Percentiles rank a stretch among this genome's conserved stretches.
These are phyloP conservation scores for Benthosema pterotum DNA, from an alignment of 2,797 vertebrate species.

Conservation along the genomic window DNA sequence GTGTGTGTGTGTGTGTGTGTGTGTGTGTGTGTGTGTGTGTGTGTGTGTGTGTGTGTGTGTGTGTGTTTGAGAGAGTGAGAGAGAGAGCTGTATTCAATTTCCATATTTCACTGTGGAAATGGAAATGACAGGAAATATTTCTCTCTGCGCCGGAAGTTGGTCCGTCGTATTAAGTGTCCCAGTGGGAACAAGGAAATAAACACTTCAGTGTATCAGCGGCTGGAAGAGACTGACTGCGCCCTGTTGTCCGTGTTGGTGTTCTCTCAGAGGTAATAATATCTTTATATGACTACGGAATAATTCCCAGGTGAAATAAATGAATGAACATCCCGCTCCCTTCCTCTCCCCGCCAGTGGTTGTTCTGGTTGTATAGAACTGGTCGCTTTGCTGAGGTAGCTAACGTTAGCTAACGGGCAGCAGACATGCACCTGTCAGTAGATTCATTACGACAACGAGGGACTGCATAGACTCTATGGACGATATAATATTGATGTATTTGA, in stretches of 20 bases:
- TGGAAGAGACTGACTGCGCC: slow-evolving; percentile 14
- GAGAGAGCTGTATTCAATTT: too few relatives aligned
- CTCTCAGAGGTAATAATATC: slow-evolving; percentile 31
- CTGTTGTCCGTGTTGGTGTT: slow-evolving; percentile 36
- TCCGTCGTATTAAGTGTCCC: slow-evolving; percentile 39
- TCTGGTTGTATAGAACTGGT: background rate
- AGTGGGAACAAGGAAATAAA: slow-evolving; percentile 12
- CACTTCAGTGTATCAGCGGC: slow-evolving; percentile 1
- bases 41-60: too few relatives aligned
- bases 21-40: too few relatives aligned
- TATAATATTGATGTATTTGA: too few relatives aligned
- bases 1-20: too few relatives aligned
- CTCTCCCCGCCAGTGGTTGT: background rate
- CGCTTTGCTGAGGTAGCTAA: background rate
- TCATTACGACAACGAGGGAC: slow-evolving; percentile 1
- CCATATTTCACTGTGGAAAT: background rate
- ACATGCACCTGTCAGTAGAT: slow-evolving; percentile 28
- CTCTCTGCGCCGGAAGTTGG: slow-evolving; percentile 58
- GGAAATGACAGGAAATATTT: background rate
- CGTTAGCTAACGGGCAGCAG: slow-evolving; percentile 32
- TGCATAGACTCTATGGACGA: too few relatives aligned
- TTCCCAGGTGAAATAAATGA: too few relatives aligned
- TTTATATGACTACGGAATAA: background rate
- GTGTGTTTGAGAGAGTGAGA: too few relatives aligned
- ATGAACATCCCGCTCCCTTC: too few relatives aligned